Evolutionary conservation across 2,888 invertebrate genomes (phyloP), one percentile per base, ranked within the genome.

Genomic region (Microdon myrmicae): DNA sequence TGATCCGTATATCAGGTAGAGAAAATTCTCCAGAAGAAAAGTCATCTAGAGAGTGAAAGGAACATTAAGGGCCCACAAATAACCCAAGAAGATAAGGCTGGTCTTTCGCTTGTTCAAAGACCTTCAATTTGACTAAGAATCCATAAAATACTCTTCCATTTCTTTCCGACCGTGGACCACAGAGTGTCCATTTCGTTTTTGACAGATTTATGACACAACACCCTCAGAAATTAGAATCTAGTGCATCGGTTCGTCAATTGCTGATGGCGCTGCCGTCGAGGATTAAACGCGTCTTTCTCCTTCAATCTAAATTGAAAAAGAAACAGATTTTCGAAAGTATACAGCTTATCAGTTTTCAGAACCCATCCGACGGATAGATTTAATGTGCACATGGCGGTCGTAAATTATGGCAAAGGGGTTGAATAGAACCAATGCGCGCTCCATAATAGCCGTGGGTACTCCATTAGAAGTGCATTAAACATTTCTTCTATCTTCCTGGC

Each of bases 171-270:
- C 51, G 35, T 53, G 25, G 53, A 17, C 37, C 37, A 25, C 29
- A 14, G 37, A 47, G 49, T 44, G 49, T 39, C 55, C 55, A 44
- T 44, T 49, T 48, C 43, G 48, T 48, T 44, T 61, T 55, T 61
- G 60, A 61, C 55, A 61, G 60, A 61, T 61, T 61, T 61, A 61
- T 61, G 60, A 61, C 48, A 22, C 14, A 55, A 25, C 37, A 55
- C 38, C 49, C 44, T 19, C 28, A 10, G 35, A 13, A 47, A 59
- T 19, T 29, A 10, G 35, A 13, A 47, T 54, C 47, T 41, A 35
- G 53, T 41, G 39, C 53, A 41, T 41, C 19, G 49, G 16, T 49
- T 43, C 43, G 41, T 39, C 41, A 48, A 34, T 55, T 39, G 48
- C 35, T 44, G 17, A 38, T 43, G 28, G 28, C 29, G 32, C 13